Conservation (phyloP, 2,113 vertebrate species). For the zebrafish (Danio rerio) region DNA sequence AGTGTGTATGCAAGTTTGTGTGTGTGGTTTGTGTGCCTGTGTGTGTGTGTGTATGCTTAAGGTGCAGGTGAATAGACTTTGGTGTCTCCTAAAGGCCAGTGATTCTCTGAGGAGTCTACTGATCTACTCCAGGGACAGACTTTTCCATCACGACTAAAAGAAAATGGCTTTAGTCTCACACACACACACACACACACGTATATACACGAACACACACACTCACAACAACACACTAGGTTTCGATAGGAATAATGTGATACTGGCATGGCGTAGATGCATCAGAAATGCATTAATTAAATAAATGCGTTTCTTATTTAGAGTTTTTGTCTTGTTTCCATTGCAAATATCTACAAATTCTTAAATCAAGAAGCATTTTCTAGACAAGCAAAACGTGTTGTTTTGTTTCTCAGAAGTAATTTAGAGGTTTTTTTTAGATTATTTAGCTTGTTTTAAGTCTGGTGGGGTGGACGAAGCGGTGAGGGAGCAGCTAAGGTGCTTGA, state of each 20-base stretch:
- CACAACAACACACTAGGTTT: constrained; percentile 7
- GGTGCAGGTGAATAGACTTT: constrained; percentile 35
- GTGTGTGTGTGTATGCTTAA: constrained; percentile 43
- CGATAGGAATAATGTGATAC: neutral
- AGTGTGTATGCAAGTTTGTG: constrained; percentile 31
- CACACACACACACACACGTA: constrained; percentile 28
- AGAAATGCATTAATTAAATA: neutral
- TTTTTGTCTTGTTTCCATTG: no score
- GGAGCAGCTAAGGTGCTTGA: no score
- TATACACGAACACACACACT: constrained; percentile 15
- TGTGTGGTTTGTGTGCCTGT: constrained; percentile 27
- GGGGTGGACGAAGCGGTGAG: no score
- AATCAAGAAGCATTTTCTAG: no score
- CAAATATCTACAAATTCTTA: no score
- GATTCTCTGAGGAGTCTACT: constrained; percentile 57
- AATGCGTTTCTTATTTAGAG: neutral
- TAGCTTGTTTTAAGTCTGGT: no score
- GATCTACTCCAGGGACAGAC: constrained; percentile 56
- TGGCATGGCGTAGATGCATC: neutral
- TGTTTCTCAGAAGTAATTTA: no score
- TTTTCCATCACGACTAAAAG: constrained; percentile 40
- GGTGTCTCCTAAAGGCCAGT: constrained; percentile 58
- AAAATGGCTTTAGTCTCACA: constrained; percentile 18
- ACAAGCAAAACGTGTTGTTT: no score
- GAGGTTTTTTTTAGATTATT: no score